Evolutionary conservation across 2,797 vertebrate genomes (phyloP), one percentile per base, ranked within the genome.

Genomic region (Chlorospingus flavigularis): DNA sequence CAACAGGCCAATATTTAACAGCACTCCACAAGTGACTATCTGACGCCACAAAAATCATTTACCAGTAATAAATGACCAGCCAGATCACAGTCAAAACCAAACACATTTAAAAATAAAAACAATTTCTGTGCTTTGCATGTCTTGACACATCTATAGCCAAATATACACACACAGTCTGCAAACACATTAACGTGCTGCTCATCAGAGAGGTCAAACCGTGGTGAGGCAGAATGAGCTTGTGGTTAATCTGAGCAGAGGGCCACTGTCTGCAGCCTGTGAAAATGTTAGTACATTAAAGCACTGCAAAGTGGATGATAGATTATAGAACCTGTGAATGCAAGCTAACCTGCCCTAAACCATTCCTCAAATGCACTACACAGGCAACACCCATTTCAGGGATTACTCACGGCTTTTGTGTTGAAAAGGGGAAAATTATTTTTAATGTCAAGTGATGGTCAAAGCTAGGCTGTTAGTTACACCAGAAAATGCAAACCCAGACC

Each of bases 281-380:
- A 82, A 86, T 57, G 45, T 88, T 54, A 91, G 53, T 48, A 86
- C 68, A 11, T n/a, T 91, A 53, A 88, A 94, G 67, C 53, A 61
- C 78, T 80, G 86, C 28, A 19, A 75, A 71, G 85, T 83, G 82
- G 79, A 90, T 94, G 94, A 95, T 61, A 94, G 80, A 93, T 95
- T 88, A 76, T 50, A 89, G 72, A 86, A 94, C 71, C 50, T 57
- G 21, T 43, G 63, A 92, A 85, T 1, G 16, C 45, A 88, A 87
- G 53, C 40, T 33, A 79, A 63, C 67, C 78, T 84, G 73, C 45
- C 68, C 58, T 70, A 81, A 85, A 87, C 31, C 6, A 7, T 95
- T 95, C 95, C 94, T 96, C 91, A 97, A 95, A 91, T 88, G 78
- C 94, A 83, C 67, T 55, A 72, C 3, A 6, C 4, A 2, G 25